phyloP scores from a whole-genome alignment of 2,797 vertebrate genomes.

The Notoglanidium macrostoma region DNA sequence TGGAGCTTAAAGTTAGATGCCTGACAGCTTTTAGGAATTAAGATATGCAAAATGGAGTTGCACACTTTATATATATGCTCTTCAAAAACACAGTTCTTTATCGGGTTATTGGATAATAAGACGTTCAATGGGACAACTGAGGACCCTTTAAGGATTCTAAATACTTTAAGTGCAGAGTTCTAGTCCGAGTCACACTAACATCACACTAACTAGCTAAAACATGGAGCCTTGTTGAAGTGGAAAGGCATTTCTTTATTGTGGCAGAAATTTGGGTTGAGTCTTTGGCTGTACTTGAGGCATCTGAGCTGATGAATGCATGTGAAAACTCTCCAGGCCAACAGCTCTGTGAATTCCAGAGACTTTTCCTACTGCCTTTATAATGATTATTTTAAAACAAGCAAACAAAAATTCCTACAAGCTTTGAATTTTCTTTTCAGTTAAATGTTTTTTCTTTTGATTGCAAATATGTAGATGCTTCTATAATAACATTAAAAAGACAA shows the following conservation, averaged over 20 bases:
- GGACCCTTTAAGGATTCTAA: too few relatives aligned
- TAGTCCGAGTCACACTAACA: too few relatives aligned
- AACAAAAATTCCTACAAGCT: not conserved
- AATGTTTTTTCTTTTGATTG: not conserved
- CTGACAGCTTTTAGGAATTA: not conserved
- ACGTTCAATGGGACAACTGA: too few relatives aligned
- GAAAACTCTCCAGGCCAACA: not conserved
- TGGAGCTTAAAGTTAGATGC: not conserved
- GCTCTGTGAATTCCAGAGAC: too few relatives aligned
- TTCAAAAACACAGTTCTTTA: not conserved
- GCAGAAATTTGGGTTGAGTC: too few relatives aligned
- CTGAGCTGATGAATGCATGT: not conserved
- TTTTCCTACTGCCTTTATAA: not conserved
- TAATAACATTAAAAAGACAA: not conserved
- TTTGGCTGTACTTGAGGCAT: not conserved
- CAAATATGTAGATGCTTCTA: not conserved
- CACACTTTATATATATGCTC: not conserved
- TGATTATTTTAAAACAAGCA: not conserved
- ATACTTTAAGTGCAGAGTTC: too few relatives aligned
- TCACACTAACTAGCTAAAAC: too few relatives aligned
- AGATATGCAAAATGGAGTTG: not conserved
- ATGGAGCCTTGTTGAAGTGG: too few relatives aligned
- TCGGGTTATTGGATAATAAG: too few relatives aligned
- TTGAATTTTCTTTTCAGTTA: not conserved
- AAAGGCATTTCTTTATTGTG: not conserved